phyloP scores from a whole-genome alignment of 2,113 vertebrate species.

The Muntiacus muntjak region DNA sequence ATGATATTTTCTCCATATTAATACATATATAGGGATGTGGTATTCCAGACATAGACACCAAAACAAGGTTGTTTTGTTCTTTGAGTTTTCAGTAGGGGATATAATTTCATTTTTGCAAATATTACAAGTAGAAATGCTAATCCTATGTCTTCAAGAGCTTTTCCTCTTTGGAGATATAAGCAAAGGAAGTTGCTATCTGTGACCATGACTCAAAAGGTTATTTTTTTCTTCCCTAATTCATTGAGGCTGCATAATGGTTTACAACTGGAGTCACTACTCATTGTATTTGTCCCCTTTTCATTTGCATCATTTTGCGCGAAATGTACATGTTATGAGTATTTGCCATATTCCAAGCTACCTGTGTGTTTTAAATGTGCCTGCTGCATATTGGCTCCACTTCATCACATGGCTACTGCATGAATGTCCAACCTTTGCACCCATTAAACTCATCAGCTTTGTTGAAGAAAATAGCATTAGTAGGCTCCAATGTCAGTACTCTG shows the following conservation, averaged over 20 bases:
- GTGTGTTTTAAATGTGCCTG: neutral
- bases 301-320: neutral
- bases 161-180: neutral
- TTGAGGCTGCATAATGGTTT: neutral
- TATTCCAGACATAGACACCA: neutral
- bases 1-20: neutral
- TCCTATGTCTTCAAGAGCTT: neutral
- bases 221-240: neutral
- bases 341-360: neutral
- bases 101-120: constrained; percentile 10
- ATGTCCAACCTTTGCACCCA: neutral
- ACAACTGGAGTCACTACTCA: neutral
- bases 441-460: neutral
- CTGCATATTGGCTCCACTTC: neutral
- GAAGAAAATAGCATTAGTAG: neutral
- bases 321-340: neutral
- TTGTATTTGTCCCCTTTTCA: neutral
- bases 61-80: neutral
- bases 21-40: neutral
- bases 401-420: neutral
- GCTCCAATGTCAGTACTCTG: constrained; percentile 4
- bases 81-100: neutral
- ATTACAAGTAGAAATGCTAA: neutral
- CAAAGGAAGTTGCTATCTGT: neutral
- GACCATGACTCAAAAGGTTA: neutral